Conservation (phyloP, 2,797 vertebrate species). For the Heterohyrax brucei region DNA sequence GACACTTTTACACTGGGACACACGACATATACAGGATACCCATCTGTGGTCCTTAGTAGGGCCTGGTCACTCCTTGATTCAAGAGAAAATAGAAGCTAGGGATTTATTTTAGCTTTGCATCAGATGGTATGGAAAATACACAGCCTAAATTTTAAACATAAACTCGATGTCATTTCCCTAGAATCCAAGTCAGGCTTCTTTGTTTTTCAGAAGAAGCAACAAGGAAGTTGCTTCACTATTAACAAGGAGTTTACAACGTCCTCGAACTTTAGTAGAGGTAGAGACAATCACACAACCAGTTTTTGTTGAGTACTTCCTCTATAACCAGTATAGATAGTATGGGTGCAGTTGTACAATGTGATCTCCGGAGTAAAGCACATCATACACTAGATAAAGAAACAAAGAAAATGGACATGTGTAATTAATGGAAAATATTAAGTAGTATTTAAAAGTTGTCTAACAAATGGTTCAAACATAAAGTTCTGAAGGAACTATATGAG, state of each 20-base stretch:
- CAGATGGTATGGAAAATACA: neutral
- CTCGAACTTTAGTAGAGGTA: neutral
- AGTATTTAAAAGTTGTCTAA: conserved; percentile 48
- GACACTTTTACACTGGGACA: no score
- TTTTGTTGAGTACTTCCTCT: neutral
- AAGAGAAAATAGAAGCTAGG: neutral
- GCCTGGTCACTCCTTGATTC: neutral
- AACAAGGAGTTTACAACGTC: neutral
- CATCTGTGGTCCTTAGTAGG: neutral
- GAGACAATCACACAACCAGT: neutral
- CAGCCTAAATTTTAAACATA: neutral
- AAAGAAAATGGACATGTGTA: neutral
- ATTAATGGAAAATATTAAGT: neutral
- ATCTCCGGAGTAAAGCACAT: neutral
- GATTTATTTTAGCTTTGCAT: conserved; percentile 1
- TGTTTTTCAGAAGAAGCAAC: neutral
- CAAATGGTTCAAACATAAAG: conserved; percentile 15
- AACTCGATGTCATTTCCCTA: neutral
- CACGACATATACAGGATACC: no score
- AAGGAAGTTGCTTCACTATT: neutral
- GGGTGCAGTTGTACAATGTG: neutral
- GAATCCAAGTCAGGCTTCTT: neutral
- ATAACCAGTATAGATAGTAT: neutral
- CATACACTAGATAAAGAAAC: neutral
- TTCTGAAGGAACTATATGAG: neutral